phyloP scores from a whole-genome alignment of 2,113 vertebrate species.

The Sminthopsis crassicaudata region DNA sequence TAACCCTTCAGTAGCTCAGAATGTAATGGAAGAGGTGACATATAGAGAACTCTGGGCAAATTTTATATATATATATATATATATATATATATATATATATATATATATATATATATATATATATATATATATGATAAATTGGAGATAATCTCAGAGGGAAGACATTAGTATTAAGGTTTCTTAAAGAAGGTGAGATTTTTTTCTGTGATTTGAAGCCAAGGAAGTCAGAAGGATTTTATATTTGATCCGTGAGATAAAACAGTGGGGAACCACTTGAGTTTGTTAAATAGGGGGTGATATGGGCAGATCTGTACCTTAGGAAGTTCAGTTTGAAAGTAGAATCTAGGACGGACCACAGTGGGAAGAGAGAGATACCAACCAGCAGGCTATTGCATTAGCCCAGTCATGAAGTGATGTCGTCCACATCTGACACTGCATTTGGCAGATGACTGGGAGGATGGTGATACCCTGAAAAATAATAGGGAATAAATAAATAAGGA shows the following conservation, averaged over 20 bases:
- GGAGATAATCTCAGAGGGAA: neutral
- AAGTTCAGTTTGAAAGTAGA: neutral
- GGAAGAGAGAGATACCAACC: neutral
- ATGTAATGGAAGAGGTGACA: neutral
- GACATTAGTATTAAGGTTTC: neutral
- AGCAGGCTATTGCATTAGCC: neutral
- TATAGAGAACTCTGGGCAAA: neutral
- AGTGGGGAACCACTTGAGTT: neutral
- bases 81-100: no score
- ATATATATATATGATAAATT: neutral
- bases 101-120: no score
- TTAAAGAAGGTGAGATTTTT: neutral
- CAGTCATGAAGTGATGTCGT: neutral
- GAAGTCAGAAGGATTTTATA: neutral
- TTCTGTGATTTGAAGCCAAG: neutral
- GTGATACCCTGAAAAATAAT: neutral
- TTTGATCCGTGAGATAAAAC: neutral
- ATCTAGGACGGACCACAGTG: neutral
- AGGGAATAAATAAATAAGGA: neutral
- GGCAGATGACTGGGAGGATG: neutral
- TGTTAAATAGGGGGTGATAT: neutral
- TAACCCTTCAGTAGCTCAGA: neutral
- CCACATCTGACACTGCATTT: neutral
- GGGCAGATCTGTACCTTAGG: neutral
- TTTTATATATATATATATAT: neutral